phyloP scores from a whole-genome alignment of 2,888 invertebrate species.

The Caenorhabditis sp. region DNA sequence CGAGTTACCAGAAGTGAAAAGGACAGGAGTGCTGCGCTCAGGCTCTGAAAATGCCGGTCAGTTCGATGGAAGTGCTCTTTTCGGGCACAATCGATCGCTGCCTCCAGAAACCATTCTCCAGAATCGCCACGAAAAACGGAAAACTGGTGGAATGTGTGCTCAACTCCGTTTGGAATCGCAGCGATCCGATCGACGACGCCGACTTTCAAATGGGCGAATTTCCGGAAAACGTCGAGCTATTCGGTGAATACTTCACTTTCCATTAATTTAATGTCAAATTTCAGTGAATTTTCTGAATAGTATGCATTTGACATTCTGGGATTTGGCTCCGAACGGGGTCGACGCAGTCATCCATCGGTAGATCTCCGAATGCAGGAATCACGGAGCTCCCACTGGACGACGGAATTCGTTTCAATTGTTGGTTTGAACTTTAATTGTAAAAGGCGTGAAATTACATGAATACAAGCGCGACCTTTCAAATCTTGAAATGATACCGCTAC shows the following conservation, averaged over 20 bases:
- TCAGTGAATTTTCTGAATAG: constrained; percentile 24
- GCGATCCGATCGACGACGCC: constrained; percentile 7
- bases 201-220: constrained; percentile 1
- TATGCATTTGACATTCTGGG: constrained; percentile 25
- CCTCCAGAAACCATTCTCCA: constrained; percentile 20
- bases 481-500: too few relatives aligned
- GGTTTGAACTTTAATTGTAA: too few relatives aligned
- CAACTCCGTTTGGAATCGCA: constrained; percentile 19
- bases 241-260: constrained; percentile 1
- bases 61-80: background rate
- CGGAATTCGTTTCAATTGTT: too few relatives aligned
- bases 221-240: constrained; percentile 14
- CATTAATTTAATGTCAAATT: background rate
- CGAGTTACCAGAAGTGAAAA: background rate
- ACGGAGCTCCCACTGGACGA: background rate
- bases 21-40: background rate
- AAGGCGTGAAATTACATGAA: too few relatives aligned
- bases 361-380: background rate
- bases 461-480: background rate
- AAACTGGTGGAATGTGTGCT: constrained; percentile 1
- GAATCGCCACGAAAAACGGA: constrained; percentile 2
- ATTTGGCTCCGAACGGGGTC: constrained; percentile 11
- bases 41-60: constrained; percentile 13
- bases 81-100: constrained; percentile 15
- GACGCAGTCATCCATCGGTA: constrained; percentile 24